A percentile compares a stretch with the other conserved stretches of the same genome.
These are phyloP conservation scores for Perognathus longimembris DNA, from an alignment of 2,113 vertebrate species.

Conservation along the genomic window DNA sequence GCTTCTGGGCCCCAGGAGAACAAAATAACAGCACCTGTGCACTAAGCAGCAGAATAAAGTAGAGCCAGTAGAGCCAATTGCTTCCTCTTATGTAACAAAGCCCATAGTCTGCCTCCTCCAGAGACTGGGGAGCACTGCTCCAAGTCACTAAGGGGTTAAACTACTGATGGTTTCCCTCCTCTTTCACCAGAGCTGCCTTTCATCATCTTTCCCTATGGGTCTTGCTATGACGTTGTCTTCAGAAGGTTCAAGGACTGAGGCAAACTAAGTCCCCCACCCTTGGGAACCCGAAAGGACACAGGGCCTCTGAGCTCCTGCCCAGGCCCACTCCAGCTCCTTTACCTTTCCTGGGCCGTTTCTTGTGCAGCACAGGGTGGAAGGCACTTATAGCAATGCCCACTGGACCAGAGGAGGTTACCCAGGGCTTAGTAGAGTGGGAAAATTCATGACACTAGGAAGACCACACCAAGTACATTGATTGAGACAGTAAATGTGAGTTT, in stretches of 20 bases:
- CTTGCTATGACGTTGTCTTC: constrained; percentile 68
- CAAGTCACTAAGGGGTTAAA: constrained; percentile 42
- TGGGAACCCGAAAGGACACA: neutral
- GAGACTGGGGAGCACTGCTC: constrained; percentile 67
- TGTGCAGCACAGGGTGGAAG: neutral
- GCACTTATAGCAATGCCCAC: neutral
- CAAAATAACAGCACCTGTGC: constrained; percentile 33
- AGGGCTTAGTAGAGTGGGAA: neutral
- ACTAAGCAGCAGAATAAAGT: neutral
- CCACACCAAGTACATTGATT: too few species aligned
- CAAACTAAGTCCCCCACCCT: constrained; percentile 21
- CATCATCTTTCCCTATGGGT: constrained; percentile 1
- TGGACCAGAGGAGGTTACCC: neutral
- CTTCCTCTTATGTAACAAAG: neutral
- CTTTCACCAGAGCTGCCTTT: constrained; percentile 9
- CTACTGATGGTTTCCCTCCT: constrained; percentile 71
- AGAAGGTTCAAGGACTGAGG: constrained; percentile 70
- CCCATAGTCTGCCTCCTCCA: neutral
- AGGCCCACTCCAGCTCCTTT: neutral
- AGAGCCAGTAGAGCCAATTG: neutral
- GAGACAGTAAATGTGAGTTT: neutral
- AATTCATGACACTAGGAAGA: neutral
- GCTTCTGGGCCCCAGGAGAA: neutral
- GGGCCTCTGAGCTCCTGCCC: neutral
- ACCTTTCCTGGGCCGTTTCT: neutral